phyloP scores from a whole-genome alignment of 64 coral and sea anemone species.

The Orbicella faveolata region DNA sequence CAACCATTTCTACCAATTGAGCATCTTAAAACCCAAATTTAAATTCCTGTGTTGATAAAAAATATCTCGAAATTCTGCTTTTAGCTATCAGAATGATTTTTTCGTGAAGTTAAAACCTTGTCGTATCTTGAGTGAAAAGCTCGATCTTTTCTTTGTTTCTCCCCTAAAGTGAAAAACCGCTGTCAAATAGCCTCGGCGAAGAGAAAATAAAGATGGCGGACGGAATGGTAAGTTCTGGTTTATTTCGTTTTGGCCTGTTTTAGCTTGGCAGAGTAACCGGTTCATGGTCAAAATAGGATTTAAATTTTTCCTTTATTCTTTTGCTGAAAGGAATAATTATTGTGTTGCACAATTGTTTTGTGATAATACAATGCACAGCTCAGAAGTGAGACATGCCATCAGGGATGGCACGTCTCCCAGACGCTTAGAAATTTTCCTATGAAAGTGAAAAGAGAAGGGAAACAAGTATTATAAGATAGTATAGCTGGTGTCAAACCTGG shows the following conservation, averaged over 20 bases:
- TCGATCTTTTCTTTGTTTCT: neutral
- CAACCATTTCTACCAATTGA: neutral
- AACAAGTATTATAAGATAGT: no score
- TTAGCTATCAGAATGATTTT: neutral
- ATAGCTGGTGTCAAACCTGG: no score
- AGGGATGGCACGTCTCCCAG: no score
- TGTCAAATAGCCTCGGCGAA: constrained; percentile 1
- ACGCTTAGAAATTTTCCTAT: no score
- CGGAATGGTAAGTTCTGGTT: constrained; percentile 32
- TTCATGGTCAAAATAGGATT: neutral
- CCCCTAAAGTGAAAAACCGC: constrained; percentile 28
- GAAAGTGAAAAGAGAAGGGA: no score
- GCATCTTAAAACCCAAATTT: neutral
- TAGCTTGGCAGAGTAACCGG: neutral
- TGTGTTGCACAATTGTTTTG: no score
- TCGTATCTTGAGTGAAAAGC: neutral
- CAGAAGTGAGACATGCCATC: no score
- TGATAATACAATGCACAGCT: no score
- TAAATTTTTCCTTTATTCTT: neutral
- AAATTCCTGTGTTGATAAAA: neutral
- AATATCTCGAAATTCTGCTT: neutral
- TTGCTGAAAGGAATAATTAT: neutral
- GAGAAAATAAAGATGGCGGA: constrained; percentile 65
- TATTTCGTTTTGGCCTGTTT: neutral
- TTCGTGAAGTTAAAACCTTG: neutral